Evolutionary conservation across 2,113 vertebrate species (phyloP), one percentile per base, ranked within the genome.

Genomic region (Paramisgurnus dabryanus): DNA sequence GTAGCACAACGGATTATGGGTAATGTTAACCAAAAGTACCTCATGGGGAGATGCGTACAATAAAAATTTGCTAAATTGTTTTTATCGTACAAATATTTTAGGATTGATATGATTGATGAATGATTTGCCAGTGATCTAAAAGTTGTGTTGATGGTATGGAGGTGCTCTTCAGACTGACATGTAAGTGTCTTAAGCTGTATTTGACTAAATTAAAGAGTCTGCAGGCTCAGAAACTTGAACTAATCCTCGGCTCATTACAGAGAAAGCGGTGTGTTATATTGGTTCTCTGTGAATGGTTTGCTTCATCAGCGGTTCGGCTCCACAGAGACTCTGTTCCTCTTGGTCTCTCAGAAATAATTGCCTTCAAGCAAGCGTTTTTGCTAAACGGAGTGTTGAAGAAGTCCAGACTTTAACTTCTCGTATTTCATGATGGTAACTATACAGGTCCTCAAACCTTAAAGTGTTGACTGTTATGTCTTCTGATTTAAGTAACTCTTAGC

Each of bases 301-400:
- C 72, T 75, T 75, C 41, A 75, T 75, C 72, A 75, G 72, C 72
- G 7, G 15, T 75, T 75, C 58, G 58, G 57, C 72, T 64, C 58
- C 72, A 39, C 57, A 45, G 72, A 75, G 72, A 75, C 43, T 15
- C 27, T 15, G 72, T 75, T 75, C 72, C 58, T 75, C 72, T 64
- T 45, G 18, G 58, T 75, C 58, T 75, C 43, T 75, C 72, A 27
- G 58, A 75, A 75, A 64, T 75, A 75, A 75, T 75, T 75, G 72
- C 72, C 45, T 75, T 75, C 72, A 75, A 64, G 43, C 41, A n/a
- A 57, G 63, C 11, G 12, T 1, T 64, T 73, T 75, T 49, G 72
- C 49, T 49, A 64, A 75, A 64, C 72, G 4, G 43, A 17, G 72
- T 13, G 72, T 6, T 10, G 34, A 43, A 75, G 72, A 17, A 63